Evolutionary conservation across 2,888 invertebrate genomes (phyloP).

Genomic region (Neoaliturus tenellus): DNA sequence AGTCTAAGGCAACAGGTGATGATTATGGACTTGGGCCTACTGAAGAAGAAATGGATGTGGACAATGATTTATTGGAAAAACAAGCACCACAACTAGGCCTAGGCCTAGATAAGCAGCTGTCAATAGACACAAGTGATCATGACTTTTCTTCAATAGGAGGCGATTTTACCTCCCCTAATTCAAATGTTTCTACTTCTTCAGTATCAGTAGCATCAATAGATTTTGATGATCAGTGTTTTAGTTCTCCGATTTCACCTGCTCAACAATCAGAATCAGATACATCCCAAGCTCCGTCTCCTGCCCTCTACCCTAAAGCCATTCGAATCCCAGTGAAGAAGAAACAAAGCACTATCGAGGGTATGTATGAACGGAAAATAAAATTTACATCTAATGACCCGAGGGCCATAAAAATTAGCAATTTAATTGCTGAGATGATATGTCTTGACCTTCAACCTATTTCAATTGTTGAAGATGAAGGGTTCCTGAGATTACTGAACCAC

Average conservation of each 20-base stretch:
- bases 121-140: too few species aligned
- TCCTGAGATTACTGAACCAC: not conserved
- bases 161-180: too few species aligned
- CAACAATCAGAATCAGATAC: not conserved
- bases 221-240: too few species aligned
- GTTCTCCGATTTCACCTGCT: not conserved
- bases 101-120: too few species aligned
- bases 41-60: too few species aligned
- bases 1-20: not conserved
- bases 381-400: not conserved
- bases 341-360: not conserved
- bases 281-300: not conserved
- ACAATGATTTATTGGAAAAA: too few species aligned
- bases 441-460: not conserved
- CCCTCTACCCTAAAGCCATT: not conserved
- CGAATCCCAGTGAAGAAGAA: not conserved
- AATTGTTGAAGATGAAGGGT: not conserved
- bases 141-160: too few species aligned
- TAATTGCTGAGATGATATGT: constrained; percentile 26
- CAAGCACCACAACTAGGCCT: too few species aligned
- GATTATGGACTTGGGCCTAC: too few species aligned
- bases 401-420: not conserved
- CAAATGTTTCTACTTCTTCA: too few species aligned
- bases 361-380: not conserved
- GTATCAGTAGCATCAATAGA: too few species aligned